Conservation (phyloP, 2,113 vertebrate species). For the Caretta caretta region DNA sequence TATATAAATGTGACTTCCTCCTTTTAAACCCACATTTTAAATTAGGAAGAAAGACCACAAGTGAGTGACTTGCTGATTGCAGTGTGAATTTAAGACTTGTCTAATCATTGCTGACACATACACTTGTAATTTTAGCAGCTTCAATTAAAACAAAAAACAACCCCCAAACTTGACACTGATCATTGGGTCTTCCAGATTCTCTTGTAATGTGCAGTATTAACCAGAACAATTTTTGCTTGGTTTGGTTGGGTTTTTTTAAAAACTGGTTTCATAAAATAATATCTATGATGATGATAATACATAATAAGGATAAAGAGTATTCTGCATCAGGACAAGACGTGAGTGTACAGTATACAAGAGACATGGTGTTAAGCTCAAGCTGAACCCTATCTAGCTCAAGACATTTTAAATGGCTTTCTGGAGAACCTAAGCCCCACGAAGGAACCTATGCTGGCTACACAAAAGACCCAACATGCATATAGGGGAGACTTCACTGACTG, state of each 20-base stretch:
- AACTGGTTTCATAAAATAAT: slow-evolving; percentile 20
- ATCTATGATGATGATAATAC: neutral
- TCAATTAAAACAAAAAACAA: slow-evolving; percentile 31
- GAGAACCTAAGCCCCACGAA: accelerated
- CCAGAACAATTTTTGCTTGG: neutral
- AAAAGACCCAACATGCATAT: neutral
- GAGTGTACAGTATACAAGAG: neutral
- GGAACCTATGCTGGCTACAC: neutral
- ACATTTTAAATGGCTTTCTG: neutral
- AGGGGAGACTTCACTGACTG: neutral
- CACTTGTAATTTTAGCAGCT: slow-evolving; percentile 49
- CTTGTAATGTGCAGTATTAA: neutral
- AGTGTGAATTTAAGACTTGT: slow-evolving; percentile 56
- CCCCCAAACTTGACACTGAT: slow-evolving; percentile 59
- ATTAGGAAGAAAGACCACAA: slow-evolving; percentile 47
- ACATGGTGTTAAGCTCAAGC: neutral
- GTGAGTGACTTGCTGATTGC: slow-evolving; percentile 66
- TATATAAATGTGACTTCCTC: slow-evolving; percentile 54
- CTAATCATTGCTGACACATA: slow-evolving; percentile 58
- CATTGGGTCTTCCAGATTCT: slow-evolving; percentile 46
- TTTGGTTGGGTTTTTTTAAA: neutral
- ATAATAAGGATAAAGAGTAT: neutral
- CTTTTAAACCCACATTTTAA: slow-evolving; percentile 8
- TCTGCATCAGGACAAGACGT: neutral
- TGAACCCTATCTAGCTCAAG: neutral